phyloP scores from a whole-genome alignment of 1,140 invertebrate genomes.

The Eufriesea mexicana region DNA sequence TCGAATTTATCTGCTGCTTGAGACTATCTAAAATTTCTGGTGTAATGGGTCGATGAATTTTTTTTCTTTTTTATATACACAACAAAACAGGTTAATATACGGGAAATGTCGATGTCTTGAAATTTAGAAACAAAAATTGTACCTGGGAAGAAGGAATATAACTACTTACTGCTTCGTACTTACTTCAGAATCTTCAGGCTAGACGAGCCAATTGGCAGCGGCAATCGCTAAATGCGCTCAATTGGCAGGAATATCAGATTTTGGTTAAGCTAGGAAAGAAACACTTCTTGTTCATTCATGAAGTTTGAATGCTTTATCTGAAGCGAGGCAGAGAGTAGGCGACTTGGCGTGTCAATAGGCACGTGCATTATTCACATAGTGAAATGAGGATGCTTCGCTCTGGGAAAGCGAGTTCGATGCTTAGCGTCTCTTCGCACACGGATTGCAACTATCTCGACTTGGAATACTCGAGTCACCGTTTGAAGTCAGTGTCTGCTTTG shows the following conservation, averaged over 20 bases:
- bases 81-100: no score
- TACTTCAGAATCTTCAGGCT: no score
- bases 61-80: no score
- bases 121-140: no score
- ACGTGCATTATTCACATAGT: conserved; percentile 60
- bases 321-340: neutral
- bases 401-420: conserved; percentile 39
- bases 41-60: no score
- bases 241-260: conserved; percentile 15
- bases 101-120: no score
- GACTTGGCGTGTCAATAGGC: conserved; percentile 59
- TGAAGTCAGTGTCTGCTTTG: conserved; percentile 21
- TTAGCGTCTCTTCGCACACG: conserved; percentile 40
- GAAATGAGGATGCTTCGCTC: conserved; percentile 31
- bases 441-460: conserved; percentile 17
- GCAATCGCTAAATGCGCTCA: neutral
- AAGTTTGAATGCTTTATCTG: conserved; percentile 29
- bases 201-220: no score
- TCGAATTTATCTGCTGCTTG: no score
- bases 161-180: no score
- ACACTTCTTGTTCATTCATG: conserved; percentile 56
- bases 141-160: no score
- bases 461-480: conserved; percentile 30
- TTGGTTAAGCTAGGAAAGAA: conserved; percentile 4
- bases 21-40: no score